Base-by-base conservation (phyloP, 2,113 vertebrate species). In the Salvelinus namaycush region DNA sequence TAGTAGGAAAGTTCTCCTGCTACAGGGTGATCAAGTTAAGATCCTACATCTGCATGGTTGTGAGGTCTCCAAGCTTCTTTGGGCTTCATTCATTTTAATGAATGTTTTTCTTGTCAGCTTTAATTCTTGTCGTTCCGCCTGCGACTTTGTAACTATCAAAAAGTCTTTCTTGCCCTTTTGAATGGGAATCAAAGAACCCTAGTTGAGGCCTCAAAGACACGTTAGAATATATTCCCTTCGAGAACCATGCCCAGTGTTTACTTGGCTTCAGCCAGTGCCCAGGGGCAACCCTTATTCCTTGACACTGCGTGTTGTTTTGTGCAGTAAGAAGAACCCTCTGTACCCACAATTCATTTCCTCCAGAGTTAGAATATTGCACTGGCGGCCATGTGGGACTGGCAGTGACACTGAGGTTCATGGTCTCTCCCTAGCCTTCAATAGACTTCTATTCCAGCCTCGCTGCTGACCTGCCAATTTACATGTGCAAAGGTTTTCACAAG, bases 301-400 rank as follows among this genome's bases (percentile, higher is more conserved):
- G 86, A 89, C 89, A 92, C 86, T 86, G 81, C 51, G 83, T 83
- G 90, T 90, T 91, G 90, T 91, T 88, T 87, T 81, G 86, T 68
- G 77, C 80, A 84, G 78, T 86, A 82, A 88, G 86, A 87, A 80
- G 80, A 92, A 88, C 88, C 76, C 86, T 87, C 82, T 87, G 82
- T 86, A 79, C 87, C 90, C 89, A 92, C 90, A 91, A 92, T 92
- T 93, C 81, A 91, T 92, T 92, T 92, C 90, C 90, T 79, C 82
- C 84, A 79, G 82, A 90, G 88, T 81, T 85, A 86, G 83, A 89
- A 90, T 88, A 92, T 89, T 87, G 74, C 79, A 83, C 86, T 91
- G 89, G 88, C 87, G 48, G 85, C 81, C 81, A 81, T 71, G 60
- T 77, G 70, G 88, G 84, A 89, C 87, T 91, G 88, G 87, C 86